These are phyloP conservation scores for Drosophila pachea DNA, from an alignment of 1,140 invertebrate species.

Conservation along the genomic window DNA sequence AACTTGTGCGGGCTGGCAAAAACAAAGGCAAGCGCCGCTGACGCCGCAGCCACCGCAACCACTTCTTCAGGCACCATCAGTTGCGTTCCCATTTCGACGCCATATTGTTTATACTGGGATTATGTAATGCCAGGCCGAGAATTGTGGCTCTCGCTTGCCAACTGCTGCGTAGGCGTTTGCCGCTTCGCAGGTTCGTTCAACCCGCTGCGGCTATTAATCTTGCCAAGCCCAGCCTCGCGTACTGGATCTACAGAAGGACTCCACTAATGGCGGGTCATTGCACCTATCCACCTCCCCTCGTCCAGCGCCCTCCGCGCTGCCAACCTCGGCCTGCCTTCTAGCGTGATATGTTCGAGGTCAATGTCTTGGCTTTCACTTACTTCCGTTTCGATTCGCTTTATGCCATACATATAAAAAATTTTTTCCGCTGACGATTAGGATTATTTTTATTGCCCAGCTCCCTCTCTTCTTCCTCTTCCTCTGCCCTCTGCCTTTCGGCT, in stretches of 20 bases:
- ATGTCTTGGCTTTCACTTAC: conserved; percentile 41
- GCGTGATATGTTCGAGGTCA: conserved; percentile 48
- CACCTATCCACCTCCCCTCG: neutral
- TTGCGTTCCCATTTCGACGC: conserved; percentile 3
- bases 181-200: conserved; percentile 57
- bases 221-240: conserved; percentile 22
- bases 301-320: conserved; percentile 7
- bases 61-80: neutral
- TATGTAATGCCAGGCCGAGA: conserved; percentile 5
- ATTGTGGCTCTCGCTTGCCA: conserved; percentile 14
- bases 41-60: neutral
- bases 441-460: conserved; percentile 13
- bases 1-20: conserved; percentile 46
- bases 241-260: conserved; percentile 7
- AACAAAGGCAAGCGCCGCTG: neutral
- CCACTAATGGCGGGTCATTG: neutral
- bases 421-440: conserved; percentile 47
- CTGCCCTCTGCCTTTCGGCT: too few relatives aligned
- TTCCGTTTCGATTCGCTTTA: conserved; percentile 19
- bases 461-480: conserved; percentile 1
- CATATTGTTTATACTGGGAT: conserved; percentile 20
- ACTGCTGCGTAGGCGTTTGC: conserved; percentile 22
- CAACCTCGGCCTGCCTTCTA: conserved; percentile 28
- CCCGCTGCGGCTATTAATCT: conserved; percentile 55
- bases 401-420: neutral